These are phyloP conservation scores for Ardeotis arabs DNA, from an alignment of 2,113 vertebrate species.

Conservation along the genomic window DNA sequence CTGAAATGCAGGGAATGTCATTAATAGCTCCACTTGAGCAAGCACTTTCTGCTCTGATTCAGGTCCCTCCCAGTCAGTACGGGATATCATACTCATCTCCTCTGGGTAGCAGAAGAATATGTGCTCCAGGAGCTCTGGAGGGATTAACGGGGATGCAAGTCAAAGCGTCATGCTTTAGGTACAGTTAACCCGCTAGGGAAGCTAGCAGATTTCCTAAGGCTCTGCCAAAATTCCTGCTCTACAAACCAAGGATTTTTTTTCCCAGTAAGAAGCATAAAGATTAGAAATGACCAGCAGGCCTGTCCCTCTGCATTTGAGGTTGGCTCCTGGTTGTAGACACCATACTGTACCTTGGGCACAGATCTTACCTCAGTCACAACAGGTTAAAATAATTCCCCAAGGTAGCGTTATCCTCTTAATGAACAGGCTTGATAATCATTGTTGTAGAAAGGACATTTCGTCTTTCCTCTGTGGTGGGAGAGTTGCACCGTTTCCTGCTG, in stretches of 20 bases:
- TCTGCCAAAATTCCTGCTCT: slow-evolving; percentile 26
- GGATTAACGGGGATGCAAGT: slow-evolving; percentile 15
- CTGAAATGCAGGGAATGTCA: not conserved
- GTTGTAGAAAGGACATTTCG: not conserved
- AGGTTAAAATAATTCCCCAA: slow-evolving; percentile 17
- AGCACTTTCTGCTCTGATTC: not conserved
- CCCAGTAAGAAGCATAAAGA: not conserved
- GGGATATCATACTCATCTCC: not conserved
- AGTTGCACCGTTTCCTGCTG: not conserved
- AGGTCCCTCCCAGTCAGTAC: not conserved
- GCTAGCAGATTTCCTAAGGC: slow-evolving; percentile 11
- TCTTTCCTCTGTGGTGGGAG: not conserved
- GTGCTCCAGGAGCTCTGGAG: not conserved
- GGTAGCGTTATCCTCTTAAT: not conserved
- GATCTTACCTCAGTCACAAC: not conserved
- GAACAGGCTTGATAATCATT: not conserved
- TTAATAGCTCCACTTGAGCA: not conserved
- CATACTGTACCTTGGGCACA: not conserved
- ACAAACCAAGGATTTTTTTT: not conserved
- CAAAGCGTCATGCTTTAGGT: slow-evolving; percentile 22
- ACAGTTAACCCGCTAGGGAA: slow-evolving; percentile 16
- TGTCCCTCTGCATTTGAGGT: not conserved
- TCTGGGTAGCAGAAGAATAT: not conserved
- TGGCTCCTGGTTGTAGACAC: not conserved
- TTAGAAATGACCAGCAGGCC: not conserved